phyloP scores from a whole-genome alignment of 2,113 vertebrate species.

The Lepus americanus region DNA sequence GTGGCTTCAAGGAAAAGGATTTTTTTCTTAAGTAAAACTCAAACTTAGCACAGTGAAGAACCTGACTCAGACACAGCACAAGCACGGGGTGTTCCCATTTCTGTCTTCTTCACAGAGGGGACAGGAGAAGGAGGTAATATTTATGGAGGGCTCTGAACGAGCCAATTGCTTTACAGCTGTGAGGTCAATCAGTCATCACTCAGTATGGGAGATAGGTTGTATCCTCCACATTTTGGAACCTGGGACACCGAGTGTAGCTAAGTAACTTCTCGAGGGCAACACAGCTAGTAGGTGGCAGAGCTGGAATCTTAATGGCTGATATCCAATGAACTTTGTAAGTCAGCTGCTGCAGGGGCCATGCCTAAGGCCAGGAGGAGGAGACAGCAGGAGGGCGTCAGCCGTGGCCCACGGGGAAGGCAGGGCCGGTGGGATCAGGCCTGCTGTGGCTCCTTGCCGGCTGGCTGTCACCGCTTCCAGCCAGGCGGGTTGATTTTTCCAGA shows the following conservation, averaged over 20 bases:
- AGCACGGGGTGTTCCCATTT: not conserved
- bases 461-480: not conserved
- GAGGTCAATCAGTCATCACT: not conserved
- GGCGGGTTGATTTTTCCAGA: not conserved
- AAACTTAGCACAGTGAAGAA: not conserved
- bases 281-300: not conserved
- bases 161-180: not conserved
- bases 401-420: not conserved
- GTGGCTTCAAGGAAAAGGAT: constrained; percentile 81
- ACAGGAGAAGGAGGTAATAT: not conserved
- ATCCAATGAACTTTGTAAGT: not conserved
- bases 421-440: accelerated
- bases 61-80: not conserved
- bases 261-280: not conserved
- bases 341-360: too few relatives aligned
- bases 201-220: not conserved
- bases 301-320: not conserved
- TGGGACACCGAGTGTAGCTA: not conserved
- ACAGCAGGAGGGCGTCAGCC: not conserved
- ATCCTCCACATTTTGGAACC: not conserved
- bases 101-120: not conserved
- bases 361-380: not conserved
- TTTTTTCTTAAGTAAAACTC: constrained; percentile 2
- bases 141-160: not conserved
- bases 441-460: too few relatives aligned